phyloP scores from a whole-genome alignment of 2,888 invertebrate species.

The Oligia strigilis region DNA sequence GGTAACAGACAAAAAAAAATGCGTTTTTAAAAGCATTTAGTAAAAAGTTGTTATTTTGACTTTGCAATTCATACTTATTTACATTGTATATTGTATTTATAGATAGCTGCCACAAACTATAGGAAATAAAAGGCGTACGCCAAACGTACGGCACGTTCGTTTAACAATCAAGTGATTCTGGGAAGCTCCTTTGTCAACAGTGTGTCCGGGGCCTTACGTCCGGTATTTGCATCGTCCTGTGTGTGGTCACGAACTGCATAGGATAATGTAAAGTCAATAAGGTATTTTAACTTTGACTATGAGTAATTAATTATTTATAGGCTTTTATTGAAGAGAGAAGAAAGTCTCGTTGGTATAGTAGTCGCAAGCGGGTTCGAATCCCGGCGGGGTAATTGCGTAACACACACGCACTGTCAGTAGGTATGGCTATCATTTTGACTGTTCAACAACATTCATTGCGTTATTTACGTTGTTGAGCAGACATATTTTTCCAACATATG shows the following conservation, averaged over 20 bases:
- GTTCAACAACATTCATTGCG: too few relatives aligned
- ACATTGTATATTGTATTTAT: too few relatives aligned
- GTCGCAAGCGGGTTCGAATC: not conserved
- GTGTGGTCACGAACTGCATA: slow-evolving; percentile 60
- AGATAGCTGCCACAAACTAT: slow-evolving; percentile 16
- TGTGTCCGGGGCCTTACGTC: slow-evolving; percentile 54
- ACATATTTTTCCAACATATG: too few relatives aligned
- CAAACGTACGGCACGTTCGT: slow-evolving; percentile 56
- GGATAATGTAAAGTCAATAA: slow-evolving; percentile 34
- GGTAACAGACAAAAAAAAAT: slow-evolving; percentile 21
- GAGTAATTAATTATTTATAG: slow-evolving; percentile 46
- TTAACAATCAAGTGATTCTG: slow-evolving; percentile 55
- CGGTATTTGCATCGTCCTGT: slow-evolving; percentile 56
- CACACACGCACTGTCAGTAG: too few relatives aligned
- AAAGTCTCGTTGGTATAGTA: not conserved
- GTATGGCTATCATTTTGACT: too few relatives aligned
- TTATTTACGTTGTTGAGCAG: too few relatives aligned
- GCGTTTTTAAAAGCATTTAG: not conserved
- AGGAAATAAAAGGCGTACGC: slow-evolving; percentile 55
- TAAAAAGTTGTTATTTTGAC: not conserved
- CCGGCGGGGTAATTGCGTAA: too few relatives aligned
- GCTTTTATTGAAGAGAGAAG: slow-evolving; percentile 5
- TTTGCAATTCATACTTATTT: too few relatives aligned
- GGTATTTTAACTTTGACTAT: slow-evolving; percentile 28
- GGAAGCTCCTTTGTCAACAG: slow-evolving; percentile 60